Evolutionary conservation across 2,797 vertebrate species (phyloP), one percentile per base, ranked within the genome.

Genomic region (Helostoma temminkii): DNA sequence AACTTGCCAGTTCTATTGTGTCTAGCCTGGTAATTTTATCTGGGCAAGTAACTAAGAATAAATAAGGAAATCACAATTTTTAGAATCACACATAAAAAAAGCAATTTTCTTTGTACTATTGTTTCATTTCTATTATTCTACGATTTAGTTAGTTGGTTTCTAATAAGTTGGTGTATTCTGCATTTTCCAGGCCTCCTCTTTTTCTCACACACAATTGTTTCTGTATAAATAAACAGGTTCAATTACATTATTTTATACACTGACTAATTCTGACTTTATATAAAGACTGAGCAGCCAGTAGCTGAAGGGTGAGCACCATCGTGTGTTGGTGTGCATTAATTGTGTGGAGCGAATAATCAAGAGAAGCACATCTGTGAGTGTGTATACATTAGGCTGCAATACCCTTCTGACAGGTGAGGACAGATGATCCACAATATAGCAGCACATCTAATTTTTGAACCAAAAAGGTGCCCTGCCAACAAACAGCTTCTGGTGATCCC

Each of bases 281-380:
- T n/a, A 55, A 21, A 66, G 18, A 26, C 25, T 36, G 18, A 62
- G 42, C 24, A 56, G 30, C 43, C 14, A 19, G 11, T 3, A 59
- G 48, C 48, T 54, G 50, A 52, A 42, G 4, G 7, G 21, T 26
- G 12, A 46, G 37, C 24, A 19, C 43, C 16, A 18, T 30, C n/a
- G 22, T 36, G 47, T 52, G 45, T 62, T 57, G 30, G 24, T 52
- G 52, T 62, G 34, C 14, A 52, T 57, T 30, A 19, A 32, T 2
- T 9, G 32, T 32, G 32, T 50, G 32, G 52, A 55, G 24, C 52
- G 39, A 66, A 55, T 19, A 1, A 21, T 25, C 6, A 28, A 28
- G 21, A 57, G 41, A 39, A 19, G 11, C 32, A 66, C 18, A 46
- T 37, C 15, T 34, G 41, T 39, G 43, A 5, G 5, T 15, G 11